A percentile compares a stretch with the other conserved stretches of the same genome.
These are phyloP conservation scores for Cheilosia impressa DNA, from an alignment of 2,888 invertebrate genomes.

Conservation along the genomic window DNA sequence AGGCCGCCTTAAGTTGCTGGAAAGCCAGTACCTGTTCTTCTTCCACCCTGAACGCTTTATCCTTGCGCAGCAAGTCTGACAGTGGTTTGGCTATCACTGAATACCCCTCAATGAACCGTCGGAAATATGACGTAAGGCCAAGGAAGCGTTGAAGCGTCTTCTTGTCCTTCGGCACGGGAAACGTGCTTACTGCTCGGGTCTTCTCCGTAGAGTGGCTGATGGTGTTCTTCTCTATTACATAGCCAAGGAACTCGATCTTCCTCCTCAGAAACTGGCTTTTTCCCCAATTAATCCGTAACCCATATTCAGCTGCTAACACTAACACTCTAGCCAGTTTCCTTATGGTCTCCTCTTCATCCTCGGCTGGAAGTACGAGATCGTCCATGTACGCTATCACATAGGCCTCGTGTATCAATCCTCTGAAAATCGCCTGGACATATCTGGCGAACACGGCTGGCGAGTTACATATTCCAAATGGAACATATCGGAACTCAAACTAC, in stretches of 20 bases:
- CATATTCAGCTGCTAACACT: slow-evolving; percentile 40
- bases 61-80: slow-evolving; percentile 19
- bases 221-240: slow-evolving; percentile 53
- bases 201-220: slow-evolving; percentile 3
- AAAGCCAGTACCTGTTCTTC: background rate
- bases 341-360: slow-evolving; percentile 58
- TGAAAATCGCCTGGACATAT: slow-evolving; percentile 52
- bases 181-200: too few relatives aligned
- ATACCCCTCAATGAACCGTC: slow-evolving; percentile 14
- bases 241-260: slow-evolving; percentile 58
- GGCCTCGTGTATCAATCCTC: slow-evolving; percentile 60
- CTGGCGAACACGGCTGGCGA: too few relatives aligned
- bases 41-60: background rate
- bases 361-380: slow-evolving; percentile 67
- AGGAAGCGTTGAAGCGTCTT: slow-evolving; percentile 61
- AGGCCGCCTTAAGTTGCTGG: slow-evolving; percentile 1
- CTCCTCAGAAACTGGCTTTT: slow-evolving; percentile 71
- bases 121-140: slow-evolving; percentile 49
- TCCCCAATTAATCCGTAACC: slow-evolving; percentile 67
- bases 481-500: slow-evolving; percentile 55
- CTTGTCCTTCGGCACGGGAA: slow-evolving; percentile 35
- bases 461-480: slow-evolving; percentile 61
- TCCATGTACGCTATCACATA: slow-evolving; percentile 67
- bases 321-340: slow-evolving; percentile 48
- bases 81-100: slow-evolving; percentile 19